phyloP scores from a whole-genome alignment of 2,113 vertebrate species.

The Osmerus eperlanus region DNA sequence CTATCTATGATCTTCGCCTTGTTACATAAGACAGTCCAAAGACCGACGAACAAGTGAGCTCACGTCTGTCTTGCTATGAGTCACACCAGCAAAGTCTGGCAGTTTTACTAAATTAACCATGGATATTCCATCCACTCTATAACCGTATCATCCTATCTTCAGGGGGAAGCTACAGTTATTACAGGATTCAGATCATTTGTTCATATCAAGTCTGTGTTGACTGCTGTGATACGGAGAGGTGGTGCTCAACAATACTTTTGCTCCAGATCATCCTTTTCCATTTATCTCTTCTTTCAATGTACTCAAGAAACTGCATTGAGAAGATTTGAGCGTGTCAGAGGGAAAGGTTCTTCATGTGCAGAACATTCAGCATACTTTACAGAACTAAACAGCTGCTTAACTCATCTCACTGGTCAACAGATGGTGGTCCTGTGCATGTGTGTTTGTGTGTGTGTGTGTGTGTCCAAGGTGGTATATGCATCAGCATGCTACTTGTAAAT shows the following conservation, averaged over 20 bases:
- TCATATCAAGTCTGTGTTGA: neutral
- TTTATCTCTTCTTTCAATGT: no score
- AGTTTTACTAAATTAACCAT: no score
- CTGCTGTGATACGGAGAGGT: neutral
- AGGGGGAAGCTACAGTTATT: no score
- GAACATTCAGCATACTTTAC: conserved; percentile 34
- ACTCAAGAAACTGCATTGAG: neutral
- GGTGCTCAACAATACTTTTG: no score
- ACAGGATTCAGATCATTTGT: neutral
- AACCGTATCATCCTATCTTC: no score
- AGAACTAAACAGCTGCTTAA: conserved; percentile 49
- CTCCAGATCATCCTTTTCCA: no score
- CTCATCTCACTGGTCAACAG: conserved; percentile 49
- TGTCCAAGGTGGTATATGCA: no score
- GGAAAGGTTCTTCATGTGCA: conserved; percentile 2
- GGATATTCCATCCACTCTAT: no score
- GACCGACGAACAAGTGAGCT: neutral
- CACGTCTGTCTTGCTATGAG: neutral
- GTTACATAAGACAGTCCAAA: neutral
- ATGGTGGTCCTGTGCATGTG: conserved; percentile 28
- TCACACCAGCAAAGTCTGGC: no score
- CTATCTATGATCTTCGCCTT: neutral
- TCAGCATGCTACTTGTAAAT: no score
- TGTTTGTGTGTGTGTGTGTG: neutral
- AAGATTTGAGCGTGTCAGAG: neutral